These are phyloP conservation scores for Copsychus sechellarum DNA, from an alignment of 2,113 vertebrate species.

Conservation along the genomic window DNA sequence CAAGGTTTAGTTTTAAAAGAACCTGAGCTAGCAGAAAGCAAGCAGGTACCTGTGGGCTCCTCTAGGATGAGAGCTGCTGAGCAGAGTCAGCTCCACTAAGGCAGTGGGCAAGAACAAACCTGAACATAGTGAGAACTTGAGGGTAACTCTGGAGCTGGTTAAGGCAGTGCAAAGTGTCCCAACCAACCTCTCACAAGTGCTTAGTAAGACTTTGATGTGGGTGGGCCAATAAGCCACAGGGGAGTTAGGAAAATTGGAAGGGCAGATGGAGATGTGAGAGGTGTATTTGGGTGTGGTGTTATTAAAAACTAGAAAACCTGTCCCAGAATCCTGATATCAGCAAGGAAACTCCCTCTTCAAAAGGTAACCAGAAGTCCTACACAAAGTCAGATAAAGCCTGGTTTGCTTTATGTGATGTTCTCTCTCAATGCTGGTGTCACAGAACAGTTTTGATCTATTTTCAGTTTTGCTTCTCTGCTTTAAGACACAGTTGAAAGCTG, in stretches of 20 bases:
- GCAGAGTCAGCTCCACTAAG: background rate
- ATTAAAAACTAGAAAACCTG: background rate
- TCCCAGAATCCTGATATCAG: background rate
- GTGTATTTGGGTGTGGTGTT: background rate
- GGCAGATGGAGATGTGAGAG: background rate
- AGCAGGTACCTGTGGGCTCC: background rate
- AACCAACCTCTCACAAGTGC: background rate
- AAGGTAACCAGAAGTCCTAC: background rate
- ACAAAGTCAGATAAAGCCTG: background rate
- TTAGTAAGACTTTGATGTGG: background rate
- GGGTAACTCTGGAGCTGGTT: background rate
- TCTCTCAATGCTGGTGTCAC: background rate
- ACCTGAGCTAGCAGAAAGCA: background rate
- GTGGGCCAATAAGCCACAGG: background rate
- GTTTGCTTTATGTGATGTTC: background rate
- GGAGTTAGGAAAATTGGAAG: background rate
- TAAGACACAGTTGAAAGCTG: background rate
- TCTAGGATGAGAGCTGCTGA: background rate
- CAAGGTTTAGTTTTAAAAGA: background rate
- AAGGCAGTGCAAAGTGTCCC: background rate
- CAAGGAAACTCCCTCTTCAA: background rate
- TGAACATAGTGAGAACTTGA: background rate
- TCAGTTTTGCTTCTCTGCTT: background rate
- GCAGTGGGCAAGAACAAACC: background rate
- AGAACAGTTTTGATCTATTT: background rate